A percentile compares a stretch with the other conserved stretches of the same genome.
phyloP scores from a whole-genome alignment of 2,888 invertebrate species.

The Lasioglossum villosulum region DNA sequence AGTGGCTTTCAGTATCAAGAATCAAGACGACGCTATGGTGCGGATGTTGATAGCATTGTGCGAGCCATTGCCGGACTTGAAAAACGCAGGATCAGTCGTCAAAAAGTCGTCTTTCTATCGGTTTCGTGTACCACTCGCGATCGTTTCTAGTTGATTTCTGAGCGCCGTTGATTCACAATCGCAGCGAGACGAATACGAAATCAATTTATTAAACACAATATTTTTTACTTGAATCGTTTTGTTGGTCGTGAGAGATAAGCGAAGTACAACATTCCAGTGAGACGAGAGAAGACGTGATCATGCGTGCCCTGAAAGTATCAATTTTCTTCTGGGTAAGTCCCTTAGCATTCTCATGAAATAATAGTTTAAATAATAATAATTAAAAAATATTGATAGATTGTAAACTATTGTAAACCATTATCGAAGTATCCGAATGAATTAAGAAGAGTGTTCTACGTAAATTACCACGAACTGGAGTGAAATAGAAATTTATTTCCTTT shows the following conservation, averaged over 20 bases:
- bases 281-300: not conserved
- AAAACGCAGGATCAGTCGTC: constrained; percentile 33
- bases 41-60: constrained; percentile 41
- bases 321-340: constrained; percentile 23
- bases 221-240: not conserved
- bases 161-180: not conserved
- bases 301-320: not conserved
- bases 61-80: constrained; percentile 12
- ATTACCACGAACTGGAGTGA: too few species aligned
- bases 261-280: not conserved
- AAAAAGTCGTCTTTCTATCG: constrained; percentile 8
- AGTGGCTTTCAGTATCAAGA: constrained; percentile 29
- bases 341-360: not conserved
- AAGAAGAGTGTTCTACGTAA: not conserved
- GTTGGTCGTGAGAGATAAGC: not conserved
- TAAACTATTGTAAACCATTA: not conserved
- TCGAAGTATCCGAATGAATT: not conserved
- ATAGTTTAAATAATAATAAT: not conserved
- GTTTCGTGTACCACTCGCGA: constrained; percentile 10
- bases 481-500: too few species aligned
- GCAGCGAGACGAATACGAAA: not conserved
- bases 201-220: too few species aligned
- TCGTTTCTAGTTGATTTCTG: too few species aligned
- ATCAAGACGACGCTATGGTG: constrained; percentile 38
- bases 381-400: not conserved